Evolutionary conservation across 1,140 invertebrate species (phyloP).

Genomic region (Nylanderia fulva): DNA sequence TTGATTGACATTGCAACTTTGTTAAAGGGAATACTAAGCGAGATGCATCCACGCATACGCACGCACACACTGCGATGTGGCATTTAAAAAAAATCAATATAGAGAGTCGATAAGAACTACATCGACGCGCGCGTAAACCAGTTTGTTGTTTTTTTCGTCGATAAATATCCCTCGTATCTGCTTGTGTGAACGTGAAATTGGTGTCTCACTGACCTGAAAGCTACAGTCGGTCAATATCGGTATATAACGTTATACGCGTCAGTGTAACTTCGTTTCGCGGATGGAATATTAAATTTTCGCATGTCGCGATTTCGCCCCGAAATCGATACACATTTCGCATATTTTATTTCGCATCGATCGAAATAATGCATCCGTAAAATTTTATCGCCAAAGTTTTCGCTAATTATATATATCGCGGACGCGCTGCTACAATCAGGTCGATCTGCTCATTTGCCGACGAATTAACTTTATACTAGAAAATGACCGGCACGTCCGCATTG

Average conservation of each 20-base stretch:
- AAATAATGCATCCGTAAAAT: slow-evolving; percentile 24
- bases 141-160: slow-evolving; percentile 45
- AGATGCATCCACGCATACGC: neutral
- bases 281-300: slow-evolving; percentile 36
- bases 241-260: slow-evolving; percentile 20
- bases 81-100: slow-evolving; percentile 45
- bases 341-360: slow-evolving; percentile 27
- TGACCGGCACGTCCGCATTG: slow-evolving; percentile 16
- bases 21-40: slow-evolving; percentile 28
- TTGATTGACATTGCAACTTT: slow-evolving; percentile 53
- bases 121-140: slow-evolving; percentile 27
- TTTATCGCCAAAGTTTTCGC: slow-evolving; percentile 55
- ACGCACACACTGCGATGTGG: neutral
- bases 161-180: slow-evolving; percentile 21
- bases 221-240: slow-evolving; percentile 5
- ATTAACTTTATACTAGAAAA: slow-evolving; percentile 61
- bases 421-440: slow-evolving; percentile 51
- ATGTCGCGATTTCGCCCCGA: slow-evolving; percentile 14
- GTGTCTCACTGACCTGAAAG: slow-evolving; percentile 36
- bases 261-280: slow-evolving; percentile 40
- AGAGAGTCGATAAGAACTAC: slow-evolving; percentile 38
- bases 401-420: slow-evolving; percentile 50
- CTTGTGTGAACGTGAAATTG: slow-evolving; percentile 13
- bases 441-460: slow-evolving; percentile 54
- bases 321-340: slow-evolving; percentile 39